phyloP scores from a whole-genome alignment of 35 echinoderm and acorn worm genomes.

The Hemicentrotus pulcherrimus region DNA sequence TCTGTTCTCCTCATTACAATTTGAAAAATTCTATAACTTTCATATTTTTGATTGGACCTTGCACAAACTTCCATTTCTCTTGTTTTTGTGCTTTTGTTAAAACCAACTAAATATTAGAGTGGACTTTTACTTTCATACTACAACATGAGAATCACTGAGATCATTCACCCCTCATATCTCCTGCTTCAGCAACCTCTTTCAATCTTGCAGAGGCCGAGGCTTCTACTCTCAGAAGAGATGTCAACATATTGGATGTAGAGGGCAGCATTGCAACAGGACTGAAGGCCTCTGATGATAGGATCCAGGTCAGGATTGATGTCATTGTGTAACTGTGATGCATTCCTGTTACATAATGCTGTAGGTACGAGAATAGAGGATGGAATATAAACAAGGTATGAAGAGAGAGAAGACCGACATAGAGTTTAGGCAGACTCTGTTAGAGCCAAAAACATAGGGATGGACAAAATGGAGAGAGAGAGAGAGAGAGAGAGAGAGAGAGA shows the following conservation, averaged over 20 bases:
- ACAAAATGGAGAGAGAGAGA: background rate
- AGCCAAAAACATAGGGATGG: background rate
- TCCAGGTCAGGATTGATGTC: background rate
- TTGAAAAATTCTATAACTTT: no score
- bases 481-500: background rate
- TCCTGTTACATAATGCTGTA: background rate
- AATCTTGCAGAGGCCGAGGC: background rate
- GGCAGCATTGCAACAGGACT: slow-evolving; percentile 6
- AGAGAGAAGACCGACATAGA: background rate
- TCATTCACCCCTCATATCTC: background rate
- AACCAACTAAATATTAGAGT: no score
- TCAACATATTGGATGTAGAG: background rate
- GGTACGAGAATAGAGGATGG: background rate
- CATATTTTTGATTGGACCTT: no score
- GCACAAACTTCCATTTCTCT: no score
- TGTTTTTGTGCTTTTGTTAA: no score
- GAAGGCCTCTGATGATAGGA: background rate
- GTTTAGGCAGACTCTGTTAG: no score
- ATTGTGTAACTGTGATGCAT: background rate
- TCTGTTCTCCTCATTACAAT: no score
- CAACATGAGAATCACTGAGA: background rate
- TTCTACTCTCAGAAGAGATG: background rate
- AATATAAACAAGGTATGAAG: background rate
- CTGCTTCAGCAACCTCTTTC: background rate
- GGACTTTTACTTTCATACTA: no score